Evolutionary conservation across 2,888 invertebrate species (phyloP), one percentile per base, ranked within the genome.

Genomic region (Muscina levida): DNA sequence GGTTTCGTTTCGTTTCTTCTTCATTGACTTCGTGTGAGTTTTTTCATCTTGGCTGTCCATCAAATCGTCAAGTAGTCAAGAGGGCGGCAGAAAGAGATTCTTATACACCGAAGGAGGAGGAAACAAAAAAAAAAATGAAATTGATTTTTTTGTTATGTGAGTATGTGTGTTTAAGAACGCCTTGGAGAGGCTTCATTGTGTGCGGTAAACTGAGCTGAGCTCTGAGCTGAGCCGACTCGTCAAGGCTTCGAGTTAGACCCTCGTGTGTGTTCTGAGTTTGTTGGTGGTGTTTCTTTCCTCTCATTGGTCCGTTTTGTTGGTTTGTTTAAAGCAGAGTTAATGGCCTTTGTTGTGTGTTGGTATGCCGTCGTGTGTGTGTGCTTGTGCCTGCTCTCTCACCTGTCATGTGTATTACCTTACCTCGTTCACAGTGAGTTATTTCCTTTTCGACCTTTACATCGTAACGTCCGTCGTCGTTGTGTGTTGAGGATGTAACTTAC

Each of bases 111-210:
- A 31, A 31, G 31, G 8, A 31, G 31, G 31, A 31, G 31, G 31
- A 31, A 31, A 31, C 31, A 31, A 31, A 53, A 53, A 19, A 48
- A 46, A 24, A 53, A 53, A 22, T 22, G 24, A 53, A 53, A 53
- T 24, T 53, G 22, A 24, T 22, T 24, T 53, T 53, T 31, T 31
- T 31, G 8, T 31, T 17, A 11, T 53, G n/a, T n/a, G n/a, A n/a
- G n/a, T n/a, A n/a, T n/a, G n/a, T n/a, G n/a, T n/a, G n/a, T n/a
- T n/a, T 53, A 22, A 22, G 24, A 53, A 53, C 53, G 24, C 53
- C 53, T 53, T 53, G 53, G 46, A 17, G 53, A 24, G 24, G 5
- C 31, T 24, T n/a, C 53, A 24, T 53, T 53, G 53, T 46, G 53
- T 53, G 53, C 10, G 53, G 53, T 53, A 24, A 53, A 11, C 13